Percentiles rank a stretch among this genome's conserved stretches.
These are phyloP conservation scores for Incurvaria masculella DNA, from an alignment of 2,888 invertebrate genomes.

Conservation along the genomic window DNA sequence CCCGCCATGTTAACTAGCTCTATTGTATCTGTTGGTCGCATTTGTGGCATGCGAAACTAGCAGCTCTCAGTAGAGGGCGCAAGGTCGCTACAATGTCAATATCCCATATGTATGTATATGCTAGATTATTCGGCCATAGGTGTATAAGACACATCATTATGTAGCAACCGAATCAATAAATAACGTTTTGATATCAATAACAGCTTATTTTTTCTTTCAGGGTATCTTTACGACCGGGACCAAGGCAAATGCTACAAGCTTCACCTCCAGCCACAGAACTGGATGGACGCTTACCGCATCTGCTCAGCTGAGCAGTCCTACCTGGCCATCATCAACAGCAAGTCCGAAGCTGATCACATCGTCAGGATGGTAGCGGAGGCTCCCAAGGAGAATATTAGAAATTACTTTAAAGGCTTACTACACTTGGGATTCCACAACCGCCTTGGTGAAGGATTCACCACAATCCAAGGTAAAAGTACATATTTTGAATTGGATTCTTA, in stretches of 20 bases:
- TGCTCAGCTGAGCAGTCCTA: conserved; percentile 31
- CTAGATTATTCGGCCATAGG: no score
- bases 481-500: conserved; percentile 7
- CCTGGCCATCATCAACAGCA: conserved; percentile 27
- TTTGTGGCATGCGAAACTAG: no score
- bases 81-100: no score
- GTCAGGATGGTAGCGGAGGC: conserved; percentile 6
- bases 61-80: no score
- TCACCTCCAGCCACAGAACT: conserved; percentile 28
- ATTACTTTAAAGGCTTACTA: not conserved
- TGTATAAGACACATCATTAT: no score
- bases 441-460: conserved; percentile 23
- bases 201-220: conserved; percentile 20
- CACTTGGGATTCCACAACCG: conserved; percentile 18
- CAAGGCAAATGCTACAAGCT: conserved; percentile 35
- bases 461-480: conserved; percentile 25
- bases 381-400: no score
- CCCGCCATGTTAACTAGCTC: no score
- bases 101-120: no score
- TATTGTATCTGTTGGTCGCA: no score
- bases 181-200: not conserved
- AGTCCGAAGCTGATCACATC: conserved; percentile 25
- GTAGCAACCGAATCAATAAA: not conserved
- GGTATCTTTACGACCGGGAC: conserved; percentile 24
- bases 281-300: conserved; percentile 30